Evolutionary conservation across 2,797 vertebrate species (phyloP), one percentile per base, ranked within the genome.

Genomic region (Aulostomus chinensis): DNA sequence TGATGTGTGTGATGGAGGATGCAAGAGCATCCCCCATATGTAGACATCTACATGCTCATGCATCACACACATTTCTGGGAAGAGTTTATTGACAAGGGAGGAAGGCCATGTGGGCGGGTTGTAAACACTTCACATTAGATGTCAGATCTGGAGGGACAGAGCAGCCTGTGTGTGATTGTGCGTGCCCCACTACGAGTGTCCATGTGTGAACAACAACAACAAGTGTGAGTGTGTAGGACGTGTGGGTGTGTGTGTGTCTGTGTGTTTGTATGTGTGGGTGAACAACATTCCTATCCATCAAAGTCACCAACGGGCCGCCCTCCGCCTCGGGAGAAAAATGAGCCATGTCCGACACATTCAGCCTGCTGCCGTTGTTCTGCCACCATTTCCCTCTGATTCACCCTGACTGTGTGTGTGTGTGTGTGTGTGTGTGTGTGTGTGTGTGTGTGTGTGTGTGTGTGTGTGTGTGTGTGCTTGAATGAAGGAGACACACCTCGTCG

Each of bases 281-380:
- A 88, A 58, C 82, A 79, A 78, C 89, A 91, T 93, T 93, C 90
- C 88, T 67, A 81, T 88, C 80, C 74, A 84, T 85, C 86, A 85
- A 87, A 87, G 88, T 92, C 87, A 92, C 68, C 60, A 74, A 32
- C 47, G 53, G 76, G 78, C 68, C 81, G 76, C 68, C 78, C 80
- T 87, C 68, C 65, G 66, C 77, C 81, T 87, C 32, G 36, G 73
- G 80, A 81, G 83, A 71, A 83, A 83, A 68, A 87, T 80, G 72
- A 86, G 83, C 73, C 65, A 21, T 81, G 63, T 76, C 80, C 65
- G 26, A 64, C 48, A 22, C 35, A 13, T 68, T 82, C 70, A 64
- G 59, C 52, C 51, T 8, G 54, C 66, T 17, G 58, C 40, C 37
- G 74, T 63, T 79, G 64, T 78, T 80, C 76, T 65, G 67, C 70